A percentile compares a stretch with the other conserved stretches of the same genome.
phyloP scores from a whole-genome alignment of 2,888 invertebrate genomes.

The Hipparchia sbordonii region DNA sequence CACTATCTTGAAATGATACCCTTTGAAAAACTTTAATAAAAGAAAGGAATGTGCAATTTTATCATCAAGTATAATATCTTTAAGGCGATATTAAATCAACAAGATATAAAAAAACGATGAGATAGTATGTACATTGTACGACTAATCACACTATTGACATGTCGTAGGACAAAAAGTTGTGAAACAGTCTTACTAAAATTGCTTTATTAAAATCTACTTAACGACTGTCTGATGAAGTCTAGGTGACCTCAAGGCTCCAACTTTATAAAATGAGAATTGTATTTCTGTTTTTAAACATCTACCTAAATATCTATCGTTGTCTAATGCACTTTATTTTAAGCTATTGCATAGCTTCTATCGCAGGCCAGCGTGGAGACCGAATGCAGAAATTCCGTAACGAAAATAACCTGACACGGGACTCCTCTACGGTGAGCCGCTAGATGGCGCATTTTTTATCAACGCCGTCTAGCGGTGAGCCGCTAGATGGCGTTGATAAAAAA shows the following conservation, averaged over 20 bases:
- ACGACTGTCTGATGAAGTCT: background rate
- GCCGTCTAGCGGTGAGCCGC: no score
- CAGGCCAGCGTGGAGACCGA: no score
- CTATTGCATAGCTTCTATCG: no score
- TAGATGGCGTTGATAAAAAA: no score
- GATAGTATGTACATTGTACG: constrained; percentile 4
- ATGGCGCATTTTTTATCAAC: no score
- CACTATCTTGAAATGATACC: background rate
- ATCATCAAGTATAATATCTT: constrained; percentile 7
- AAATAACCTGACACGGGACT: no score
- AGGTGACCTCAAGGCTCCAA: background rate
- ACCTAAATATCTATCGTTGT: no score
- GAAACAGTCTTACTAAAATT: background rate
- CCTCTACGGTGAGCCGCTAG: no score
- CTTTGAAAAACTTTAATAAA: background rate
- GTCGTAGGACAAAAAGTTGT: background rate
- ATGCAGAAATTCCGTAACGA: no score
- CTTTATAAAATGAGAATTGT: no score
- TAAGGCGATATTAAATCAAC: constrained; percentile 14
- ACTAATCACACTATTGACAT: background rate
- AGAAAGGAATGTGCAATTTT: constrained; percentile 5
- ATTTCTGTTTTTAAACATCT: no score
- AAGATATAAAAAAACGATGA: background rate
- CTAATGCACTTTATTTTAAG: no score
- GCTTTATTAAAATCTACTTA: background rate